Evolutionary conservation across 1,140 invertebrate genomes (phyloP).

Genomic region (Marisa cornuarietis): DNA sequence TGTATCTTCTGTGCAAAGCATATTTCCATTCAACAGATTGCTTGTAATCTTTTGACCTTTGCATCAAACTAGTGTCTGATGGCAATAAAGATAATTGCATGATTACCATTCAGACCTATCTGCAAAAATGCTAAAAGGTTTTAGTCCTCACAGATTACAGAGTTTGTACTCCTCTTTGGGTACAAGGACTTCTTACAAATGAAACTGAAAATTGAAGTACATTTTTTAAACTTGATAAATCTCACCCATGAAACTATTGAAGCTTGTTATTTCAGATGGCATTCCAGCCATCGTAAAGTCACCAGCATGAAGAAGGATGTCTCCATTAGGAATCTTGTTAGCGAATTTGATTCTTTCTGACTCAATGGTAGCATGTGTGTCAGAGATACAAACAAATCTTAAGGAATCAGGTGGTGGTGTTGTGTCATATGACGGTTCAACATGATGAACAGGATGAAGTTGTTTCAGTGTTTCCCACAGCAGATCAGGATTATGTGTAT

Average conservation of each 20-base stretch:
- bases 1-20: no score
- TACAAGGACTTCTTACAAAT: neutral
- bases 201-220: neutral
- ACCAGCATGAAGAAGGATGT: conserved; percentile 86
- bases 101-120: no score
- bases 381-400: conserved; percentile 87
- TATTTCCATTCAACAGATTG: no score
- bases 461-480: conserved; percentile 20
- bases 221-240: neutral
- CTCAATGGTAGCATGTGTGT: conserved; percentile 74
- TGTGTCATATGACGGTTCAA: neutral
- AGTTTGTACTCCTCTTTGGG: neutral
- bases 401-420: conserved; percentile 63
- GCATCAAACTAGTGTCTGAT: no score
- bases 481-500: conserved; percentile 9
- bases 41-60: no score
- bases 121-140: no score
- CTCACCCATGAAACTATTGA: conserved; percentile 82
- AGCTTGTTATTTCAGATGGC: conserved; percentile 78
- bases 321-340: conserved; percentile 67
- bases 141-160: no score
- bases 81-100: no score
- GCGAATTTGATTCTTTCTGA: neutral
- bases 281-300: conserved; percentile 85
- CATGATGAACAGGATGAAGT: conserved; percentile 14